These are phyloP conservation scores for Brachylomia viminalis DNA, from an alignment of 2,888 invertebrate genomes.

Conservation along the genomic window DNA sequence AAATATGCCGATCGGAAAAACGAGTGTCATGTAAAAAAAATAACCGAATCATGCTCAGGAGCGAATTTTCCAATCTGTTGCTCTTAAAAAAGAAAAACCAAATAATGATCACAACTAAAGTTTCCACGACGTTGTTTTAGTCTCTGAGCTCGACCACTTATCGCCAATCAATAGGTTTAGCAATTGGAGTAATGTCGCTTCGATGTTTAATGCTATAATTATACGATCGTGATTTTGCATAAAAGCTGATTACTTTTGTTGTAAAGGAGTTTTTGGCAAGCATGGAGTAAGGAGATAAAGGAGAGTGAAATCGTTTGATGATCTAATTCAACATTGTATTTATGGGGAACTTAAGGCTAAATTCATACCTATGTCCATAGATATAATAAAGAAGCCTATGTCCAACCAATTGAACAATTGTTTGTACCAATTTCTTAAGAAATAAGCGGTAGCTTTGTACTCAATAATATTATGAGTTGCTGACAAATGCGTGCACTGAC, in stretches of 20 bases:
- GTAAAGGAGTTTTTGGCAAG: not conserved
- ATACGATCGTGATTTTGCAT: slow-evolving; percentile 6
- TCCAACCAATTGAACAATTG: no score
- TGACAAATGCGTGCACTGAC: no score
- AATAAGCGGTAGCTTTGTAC: no score
- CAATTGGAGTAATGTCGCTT: not conserved
- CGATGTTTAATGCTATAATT: not conserved
- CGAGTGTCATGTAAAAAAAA: not conserved
- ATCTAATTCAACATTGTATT: not conserved
- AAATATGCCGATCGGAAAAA: not conserved
- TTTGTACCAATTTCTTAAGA: no score
- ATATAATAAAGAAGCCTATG: no score
- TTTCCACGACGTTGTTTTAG: slow-evolving; percentile 1
- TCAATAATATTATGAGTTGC: no score
- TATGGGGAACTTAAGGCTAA: no score
- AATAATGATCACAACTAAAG: not conserved
- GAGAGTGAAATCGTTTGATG: not conserved
- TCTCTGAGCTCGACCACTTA: slow-evolving; percentile 4
- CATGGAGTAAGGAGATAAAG: not conserved
- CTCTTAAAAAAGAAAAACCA: not conserved
- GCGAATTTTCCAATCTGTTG: not conserved
- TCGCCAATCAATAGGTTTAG: slow-evolving; percentile 4
- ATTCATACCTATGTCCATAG: no score
- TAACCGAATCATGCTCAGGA: no score
- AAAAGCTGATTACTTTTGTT: not conserved